A percentile compares a stretch with the other conserved stretches of the same genome.
phyloP scores from a whole-genome alignment of 1,140 invertebrate genomes.

The Tetramorium parvispinum region DNA sequence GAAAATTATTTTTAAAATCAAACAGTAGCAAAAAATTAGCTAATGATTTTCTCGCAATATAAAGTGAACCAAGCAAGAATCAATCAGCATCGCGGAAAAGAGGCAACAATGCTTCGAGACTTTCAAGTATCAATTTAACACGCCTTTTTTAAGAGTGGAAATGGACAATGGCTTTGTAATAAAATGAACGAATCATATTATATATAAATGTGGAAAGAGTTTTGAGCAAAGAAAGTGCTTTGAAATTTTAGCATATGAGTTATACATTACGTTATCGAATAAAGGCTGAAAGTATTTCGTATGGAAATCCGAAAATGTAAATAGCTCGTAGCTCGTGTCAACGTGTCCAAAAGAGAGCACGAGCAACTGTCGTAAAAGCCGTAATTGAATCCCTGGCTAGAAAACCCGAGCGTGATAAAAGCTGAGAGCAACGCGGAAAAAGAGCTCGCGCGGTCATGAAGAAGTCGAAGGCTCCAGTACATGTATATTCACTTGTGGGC shows the following conservation, averaged over 20 bases:
- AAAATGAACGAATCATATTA: neutral
- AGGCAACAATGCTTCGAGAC: too few species aligned
- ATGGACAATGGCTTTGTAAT: constrained; percentile 5
- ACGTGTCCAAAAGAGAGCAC: constrained; percentile 1
- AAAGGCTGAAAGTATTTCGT: constrained; percentile 18
- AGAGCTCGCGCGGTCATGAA: neutral
- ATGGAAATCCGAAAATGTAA: constrained; percentile 43
- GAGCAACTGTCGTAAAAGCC: constrained; percentile 10
- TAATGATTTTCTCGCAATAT: too few species aligned
- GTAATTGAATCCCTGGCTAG: constrained; percentile 41
- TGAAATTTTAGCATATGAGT: neutral
- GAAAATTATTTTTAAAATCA: too few species aligned
- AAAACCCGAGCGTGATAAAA: constrained; percentile 50
- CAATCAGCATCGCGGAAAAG: too few species aligned
- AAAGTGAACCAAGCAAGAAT: too few species aligned
- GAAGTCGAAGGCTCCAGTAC: constrained; percentile 4
- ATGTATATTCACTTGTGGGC: constrained; percentile 18
- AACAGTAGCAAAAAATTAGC: too few species aligned
- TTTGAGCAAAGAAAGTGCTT: neutral
- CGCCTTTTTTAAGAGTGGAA: neutral
- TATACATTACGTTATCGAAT: constrained; percentile 13
- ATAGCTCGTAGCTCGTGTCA: constrained; percentile 30
- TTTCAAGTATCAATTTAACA: too few species aligned
- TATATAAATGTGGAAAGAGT: neutral
- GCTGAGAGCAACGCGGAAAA: neutral